Percentiles rank a stretch among this genome's conserved stretches.
Conservation (phyloP, 2,797 vertebrate genomes). For the Rhynchonycteris naso region DNA sequence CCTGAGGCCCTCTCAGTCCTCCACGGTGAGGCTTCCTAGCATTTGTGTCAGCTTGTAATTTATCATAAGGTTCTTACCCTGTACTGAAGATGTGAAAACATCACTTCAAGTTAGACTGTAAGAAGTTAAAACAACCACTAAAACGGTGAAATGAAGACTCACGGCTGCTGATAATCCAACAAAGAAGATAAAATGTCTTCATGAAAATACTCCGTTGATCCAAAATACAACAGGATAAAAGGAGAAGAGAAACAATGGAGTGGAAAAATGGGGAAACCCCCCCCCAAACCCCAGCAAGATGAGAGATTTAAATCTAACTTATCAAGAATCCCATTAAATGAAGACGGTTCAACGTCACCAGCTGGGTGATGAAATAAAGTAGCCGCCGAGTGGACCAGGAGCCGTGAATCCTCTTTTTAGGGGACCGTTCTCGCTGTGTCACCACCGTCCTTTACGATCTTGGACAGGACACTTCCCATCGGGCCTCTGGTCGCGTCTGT, state of each 20-base stretch:
- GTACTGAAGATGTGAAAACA: neutral
- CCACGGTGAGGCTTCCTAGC: neutral
- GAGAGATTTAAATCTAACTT: neutral
- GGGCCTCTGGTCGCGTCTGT: neutral
- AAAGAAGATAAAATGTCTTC: neutral
- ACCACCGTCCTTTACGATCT: neutral
- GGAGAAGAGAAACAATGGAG: neutral
- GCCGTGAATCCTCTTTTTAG: neutral
- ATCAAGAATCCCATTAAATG: neutral
- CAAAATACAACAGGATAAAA: neutral
- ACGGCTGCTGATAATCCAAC: neutral
- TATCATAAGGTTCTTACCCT: neutral
- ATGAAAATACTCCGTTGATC: neutral
- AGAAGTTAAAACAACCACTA: neutral
- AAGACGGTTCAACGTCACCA: neutral
- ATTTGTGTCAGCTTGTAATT: neutral
- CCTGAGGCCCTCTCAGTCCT: rapidly evolving
- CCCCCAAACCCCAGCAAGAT: neutral
- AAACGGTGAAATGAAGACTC: neutral
- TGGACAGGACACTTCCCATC: neutral
- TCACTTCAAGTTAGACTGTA: neutral
- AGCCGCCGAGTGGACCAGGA: too few relatives aligned
- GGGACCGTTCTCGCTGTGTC: neutral
- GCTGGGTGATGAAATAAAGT: too few relatives aligned
- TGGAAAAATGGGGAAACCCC: neutral